Base-by-base conservation (phyloP, 2,113 vertebrate species). In the Gallinago media region DNA sequence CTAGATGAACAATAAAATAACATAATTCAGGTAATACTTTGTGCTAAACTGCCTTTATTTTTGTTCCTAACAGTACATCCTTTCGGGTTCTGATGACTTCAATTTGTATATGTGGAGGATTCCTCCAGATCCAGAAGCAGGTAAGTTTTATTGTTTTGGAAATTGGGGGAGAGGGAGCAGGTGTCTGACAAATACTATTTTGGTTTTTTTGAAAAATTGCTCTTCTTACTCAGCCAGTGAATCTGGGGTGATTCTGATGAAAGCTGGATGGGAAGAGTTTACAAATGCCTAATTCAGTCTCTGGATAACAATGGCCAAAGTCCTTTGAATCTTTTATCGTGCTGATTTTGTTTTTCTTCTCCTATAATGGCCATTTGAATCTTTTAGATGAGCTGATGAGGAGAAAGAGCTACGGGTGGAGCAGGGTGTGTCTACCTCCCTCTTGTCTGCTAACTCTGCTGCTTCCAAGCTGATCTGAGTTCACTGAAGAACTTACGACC, bases 51-150 rank as follows among this genome's bases (percentile, higher is more conserved):
- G 52, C 67, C 66, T 92, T 91, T 94, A 54, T 82, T 97, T 91
- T 96, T 94, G 32, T 93, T 95, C 86, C 92, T 96, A 96, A 96
- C 97, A 99, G 99, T 99, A 99, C 95, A 99, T 99, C 96, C 98
- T 99, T 92, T 99, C 99, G 55, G 99, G 99, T 47, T 99, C 99
- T 38, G 99, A 99, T 94, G 99, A 99, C 98, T 99, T 99, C 98
- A 99, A 99, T 97, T 98, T 99, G 68, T 99, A 99, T 96, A 99
- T 99, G 99, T 99, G 99, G 99, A 99, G 98, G 97, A 99, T 99
- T 95, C 99, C 99, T 66, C 99, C 99, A 88, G 99, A 99, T 92
- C 99, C 99, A 55, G 99, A 99, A 98, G 99, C 99, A 97, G 99
- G 99, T 99, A 86, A 96, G 98, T 94, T 16, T 52, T 61, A 9